These are phyloP conservation scores for Andrena haemorrhoa DNA, from an alignment of 2,888 invertebrate genomes.

Conservation along the genomic window DNA sequence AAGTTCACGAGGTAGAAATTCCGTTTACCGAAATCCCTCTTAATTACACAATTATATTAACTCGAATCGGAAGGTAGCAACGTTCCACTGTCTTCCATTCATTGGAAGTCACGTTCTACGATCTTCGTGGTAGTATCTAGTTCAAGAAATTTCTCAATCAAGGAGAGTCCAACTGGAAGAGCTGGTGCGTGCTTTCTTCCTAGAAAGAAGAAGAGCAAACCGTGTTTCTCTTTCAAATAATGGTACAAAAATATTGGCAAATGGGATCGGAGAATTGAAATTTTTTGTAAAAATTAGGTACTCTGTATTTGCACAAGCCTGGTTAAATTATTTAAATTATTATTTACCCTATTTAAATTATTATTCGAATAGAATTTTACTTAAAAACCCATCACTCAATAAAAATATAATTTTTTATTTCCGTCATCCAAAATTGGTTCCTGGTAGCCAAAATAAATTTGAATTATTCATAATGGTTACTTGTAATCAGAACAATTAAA, in stretches of 20 bases:
- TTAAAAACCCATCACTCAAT: too few relatives aligned
- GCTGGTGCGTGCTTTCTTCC: background rate
- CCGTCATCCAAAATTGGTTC: too few relatives aligned
- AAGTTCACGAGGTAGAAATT: constrained; percentile 4
- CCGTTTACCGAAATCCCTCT: constrained; percentile 12
- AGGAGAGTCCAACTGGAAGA: background rate
- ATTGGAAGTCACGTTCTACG: constrained; percentile 7
- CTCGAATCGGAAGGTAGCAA: background rate
- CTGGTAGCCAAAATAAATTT: too few relatives aligned
- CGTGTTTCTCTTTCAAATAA: background rate
- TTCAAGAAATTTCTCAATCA: constrained; percentile 12
- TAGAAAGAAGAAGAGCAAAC: background rate
- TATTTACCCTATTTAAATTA: too few relatives aligned
- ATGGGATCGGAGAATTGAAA: background rate
- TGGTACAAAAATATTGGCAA: background rate
- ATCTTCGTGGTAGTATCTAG: background rate
- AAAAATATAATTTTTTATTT: too few relatives aligned
- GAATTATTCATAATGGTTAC: too few relatives aligned
- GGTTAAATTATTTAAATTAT: too few relatives aligned
- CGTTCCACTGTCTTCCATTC: constrained; percentile 11
- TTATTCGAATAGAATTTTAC: too few relatives aligned
- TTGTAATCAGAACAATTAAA: too few relatives aligned
- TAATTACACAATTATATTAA: constrained; percentile 43
- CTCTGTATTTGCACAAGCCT: too few relatives aligned
- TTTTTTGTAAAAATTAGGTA: background rate